Evolutionary conservation across 64 coral and sea anemone genomes (phyloP).

Genomic region (Actinia equina): DNA sequence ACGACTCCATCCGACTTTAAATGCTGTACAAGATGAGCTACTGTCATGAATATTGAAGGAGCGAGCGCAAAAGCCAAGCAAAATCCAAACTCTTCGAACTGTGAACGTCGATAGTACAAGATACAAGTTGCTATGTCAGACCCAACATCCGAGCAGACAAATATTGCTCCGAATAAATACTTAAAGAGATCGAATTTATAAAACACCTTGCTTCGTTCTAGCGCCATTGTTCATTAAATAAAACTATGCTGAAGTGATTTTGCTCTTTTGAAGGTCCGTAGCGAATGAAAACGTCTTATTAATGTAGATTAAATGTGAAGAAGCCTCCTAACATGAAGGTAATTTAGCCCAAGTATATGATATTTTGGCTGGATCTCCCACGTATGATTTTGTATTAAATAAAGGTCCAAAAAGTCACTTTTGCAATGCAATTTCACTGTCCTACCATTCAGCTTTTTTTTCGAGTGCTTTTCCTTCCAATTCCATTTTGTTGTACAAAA

Average conservation of each 20-base stretch:
- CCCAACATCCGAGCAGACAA: conserved; percentile 39
- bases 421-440: neutral
- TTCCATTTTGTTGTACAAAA: neutral
- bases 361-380: neutral
- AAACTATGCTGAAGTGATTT: neutral
- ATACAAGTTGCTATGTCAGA: conserved; percentile 41
- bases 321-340: neutral
- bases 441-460: neutral
- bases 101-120: conserved; percentile 25
- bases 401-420: neutral
- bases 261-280: neutral
- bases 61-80: conserved; percentile 41
- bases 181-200: conserved; percentile 38
- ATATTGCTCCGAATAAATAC: conserved; percentile 31
- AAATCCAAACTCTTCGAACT: conserved; percentile 46
- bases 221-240: conserved; percentile 15
- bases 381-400: neutral
- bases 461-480: neutral
- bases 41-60: conserved; percentile 35
- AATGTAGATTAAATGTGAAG: neutral
- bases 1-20: neutral
- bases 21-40: conserved; percentile 37
- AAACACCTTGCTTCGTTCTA: conserved; percentile 21
- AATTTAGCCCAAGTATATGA: neutral
- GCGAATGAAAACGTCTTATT: neutral